Percentiles rank a stretch among this genome's conserved stretches.
phyloP scores from a whole-genome alignment of 2,888 invertebrate genomes.

The Diarsia dahlii region DNA sequence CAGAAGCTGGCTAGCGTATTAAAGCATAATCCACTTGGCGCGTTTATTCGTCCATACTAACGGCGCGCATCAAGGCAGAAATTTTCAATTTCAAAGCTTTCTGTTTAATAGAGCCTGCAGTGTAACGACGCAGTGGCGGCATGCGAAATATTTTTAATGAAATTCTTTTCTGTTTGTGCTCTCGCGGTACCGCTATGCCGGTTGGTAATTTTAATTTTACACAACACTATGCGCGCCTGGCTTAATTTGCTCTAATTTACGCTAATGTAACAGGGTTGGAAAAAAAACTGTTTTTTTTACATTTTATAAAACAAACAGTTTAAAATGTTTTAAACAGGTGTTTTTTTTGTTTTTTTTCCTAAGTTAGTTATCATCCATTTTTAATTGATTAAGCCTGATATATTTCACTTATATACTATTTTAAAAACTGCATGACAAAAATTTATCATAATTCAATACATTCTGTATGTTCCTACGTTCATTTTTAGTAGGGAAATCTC shows the following conservation, averaged over 20 bases:
- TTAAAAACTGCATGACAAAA: too few species aligned
- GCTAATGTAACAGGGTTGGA: conserved; percentile 71
- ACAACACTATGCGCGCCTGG: conserved; percentile 66
- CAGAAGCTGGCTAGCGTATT: conserved; percentile 68
- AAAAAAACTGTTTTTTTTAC: too few species aligned
- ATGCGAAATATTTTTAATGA: conserved; percentile 78
- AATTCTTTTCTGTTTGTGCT: conserved; percentile 72
- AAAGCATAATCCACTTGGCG: conserved; percentile 72
- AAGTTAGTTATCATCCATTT: too few species aligned
- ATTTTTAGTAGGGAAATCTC: too few species aligned
- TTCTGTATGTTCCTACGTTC: too few species aligned
- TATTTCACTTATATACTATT: too few species aligned
- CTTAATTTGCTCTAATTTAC: conserved; percentile 75
- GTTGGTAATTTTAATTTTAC: conserved; percentile 72
- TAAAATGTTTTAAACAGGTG: too few species aligned
- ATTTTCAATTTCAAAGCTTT: conserved; percentile 73
- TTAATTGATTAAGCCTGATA: too few species aligned
- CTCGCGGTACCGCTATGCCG: conserved; percentile 59
- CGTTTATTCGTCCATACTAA: conserved; percentile 67
- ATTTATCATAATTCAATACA: too few species aligned
- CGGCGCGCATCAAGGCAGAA: conserved; percentile 67
- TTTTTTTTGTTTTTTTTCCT: too few species aligned
- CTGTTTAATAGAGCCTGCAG: conserved; percentile 71
- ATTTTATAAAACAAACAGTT: too few species aligned
- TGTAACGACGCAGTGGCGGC: conserved; percentile 63